Evolutionary conservation across 2,888 invertebrate species (phyloP).

Genomic region (Cotesia congregata): DNA sequence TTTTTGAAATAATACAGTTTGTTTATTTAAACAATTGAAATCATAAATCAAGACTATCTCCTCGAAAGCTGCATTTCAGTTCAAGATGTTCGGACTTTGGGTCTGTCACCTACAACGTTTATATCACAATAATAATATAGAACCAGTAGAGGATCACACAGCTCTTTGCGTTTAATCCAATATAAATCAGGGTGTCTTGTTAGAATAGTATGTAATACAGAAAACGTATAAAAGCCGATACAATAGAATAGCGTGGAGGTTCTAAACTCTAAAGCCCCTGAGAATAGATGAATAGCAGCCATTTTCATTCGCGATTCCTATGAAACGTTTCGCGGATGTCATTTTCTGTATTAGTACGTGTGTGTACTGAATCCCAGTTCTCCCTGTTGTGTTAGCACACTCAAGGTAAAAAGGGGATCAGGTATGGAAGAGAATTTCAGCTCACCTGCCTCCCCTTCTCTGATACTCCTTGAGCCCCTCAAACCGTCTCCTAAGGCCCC

Average conservation of each 20-base stretch:
- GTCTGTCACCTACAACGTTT: neutral
- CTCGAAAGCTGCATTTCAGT: neutral
- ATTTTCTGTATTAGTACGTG: constrained; percentile 18
- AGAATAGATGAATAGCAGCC: constrained; percentile 26
- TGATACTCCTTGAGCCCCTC: constrained; percentile 39
- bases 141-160: neutral
- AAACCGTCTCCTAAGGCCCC: constrained; percentile 46
- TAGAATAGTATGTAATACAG: neutral
- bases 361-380: constrained; percentile 27
- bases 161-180: neutral
- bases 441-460: constrained; percentile 55
- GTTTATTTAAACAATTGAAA: too few relatives aligned
- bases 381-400: constrained; percentile 39
- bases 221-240: constrained; percentile 5
- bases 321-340: constrained; percentile 33
- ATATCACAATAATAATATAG: neutral
- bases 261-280: neutral
- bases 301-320: constrained; percentile 30
- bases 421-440: constrained; percentile 39
- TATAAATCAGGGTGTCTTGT: neutral
- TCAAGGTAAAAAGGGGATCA: constrained; percentile 44
- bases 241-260: constrained; percentile 7
- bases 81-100: constrained; percentile 2
- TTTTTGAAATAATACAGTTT: too few relatives aligned
- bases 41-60: neutral